Base-by-base conservation (phyloP, 2,888 invertebrate species). In the Acleris emargana region DNA sequence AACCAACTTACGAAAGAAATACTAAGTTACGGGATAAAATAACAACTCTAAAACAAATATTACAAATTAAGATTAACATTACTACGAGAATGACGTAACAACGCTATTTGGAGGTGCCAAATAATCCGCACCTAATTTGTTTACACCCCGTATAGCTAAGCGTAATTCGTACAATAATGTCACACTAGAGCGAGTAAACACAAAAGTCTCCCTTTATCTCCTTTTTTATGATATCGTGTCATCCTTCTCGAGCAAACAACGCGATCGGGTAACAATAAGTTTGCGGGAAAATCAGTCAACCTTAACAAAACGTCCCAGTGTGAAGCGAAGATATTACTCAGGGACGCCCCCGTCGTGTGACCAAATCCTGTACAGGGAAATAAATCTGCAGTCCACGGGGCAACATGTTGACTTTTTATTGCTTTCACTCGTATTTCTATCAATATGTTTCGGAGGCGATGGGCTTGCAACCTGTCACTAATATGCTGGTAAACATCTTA, bases 241-340 rank as follows among this genome's bases (percentile, higher is more conserved):
- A 60, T 60, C 60, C 60, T 45, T 52, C 50, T n/a, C 60, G 42
- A 60, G 52, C 60, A 60, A 51, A 51, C 49, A 58, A 58, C 49
- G 58, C 49, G 55, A 62, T 68, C 60, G 69, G 57, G 43, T 60
- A 52, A 70, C 71, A 75, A 75, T 70, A 75, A 74, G 72, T 76
- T 71, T 69, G 69, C 77, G 73, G 69, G 72, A 66, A 71, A 77
- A 78, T 78, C 78, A 78, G 75, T 76, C 77, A 79, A 67, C 73
- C 75, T 66, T 72, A 71, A 67, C 62, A 68, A 64, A 67, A 63
- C 63, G 69, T 72, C 68, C 71, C 68, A 71, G 53, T 62, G 73
- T 71, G 72, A 70, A 64, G 52, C 49, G 52, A 43, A 64, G 45
- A 70, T 69, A 73, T 67, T 50, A 68, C 61, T 71, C 69, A 70